A percentile compares a stretch with the other conserved stretches of the same genome.
phyloP scores from a whole-genome alignment of 2,797 vertebrate species.

The Eutrigla gurnardus region DNA sequence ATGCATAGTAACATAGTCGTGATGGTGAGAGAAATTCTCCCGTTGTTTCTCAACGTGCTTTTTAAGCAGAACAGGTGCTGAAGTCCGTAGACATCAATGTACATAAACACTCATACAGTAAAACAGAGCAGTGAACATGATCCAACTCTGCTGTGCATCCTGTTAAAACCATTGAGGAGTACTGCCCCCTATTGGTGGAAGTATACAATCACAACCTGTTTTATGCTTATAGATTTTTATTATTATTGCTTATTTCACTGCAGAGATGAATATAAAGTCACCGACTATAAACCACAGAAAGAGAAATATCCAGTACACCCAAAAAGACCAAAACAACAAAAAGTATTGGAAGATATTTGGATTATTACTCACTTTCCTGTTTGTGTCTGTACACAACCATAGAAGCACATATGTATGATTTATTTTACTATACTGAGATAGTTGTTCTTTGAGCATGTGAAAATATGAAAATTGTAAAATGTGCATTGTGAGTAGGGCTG shows the following conservation, averaged over 20 bases:
- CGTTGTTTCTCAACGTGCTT: background rate
- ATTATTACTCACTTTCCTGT: background rate
- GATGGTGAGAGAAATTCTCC: background rate
- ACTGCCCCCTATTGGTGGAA: conserved; percentile 30
- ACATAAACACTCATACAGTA: background rate
- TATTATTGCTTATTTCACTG: too few species aligned
- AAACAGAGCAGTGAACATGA: background rate
- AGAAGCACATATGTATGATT: too few species aligned
- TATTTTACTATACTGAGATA: background rate
- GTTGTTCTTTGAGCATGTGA: too few species aligned
- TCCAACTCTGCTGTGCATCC: background rate
- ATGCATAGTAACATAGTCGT: too few species aligned
- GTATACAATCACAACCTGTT: background rate
- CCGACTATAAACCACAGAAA: background rate
- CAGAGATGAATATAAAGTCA: background rate
- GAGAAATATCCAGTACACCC: background rate
- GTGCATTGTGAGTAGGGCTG: too few species aligned
- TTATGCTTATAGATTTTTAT: background rate
- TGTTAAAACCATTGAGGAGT: background rate
- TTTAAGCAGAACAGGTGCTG: too few species aligned
- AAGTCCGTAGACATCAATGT: too few species aligned
- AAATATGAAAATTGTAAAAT: too few species aligned
- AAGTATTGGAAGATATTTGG: background rate
- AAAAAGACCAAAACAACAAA: background rate
- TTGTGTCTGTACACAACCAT: too few species aligned